phyloP scores from a whole-genome alignment of 2,797 vertebrate species.

The Gastrophryne carolinensis region DNA sequence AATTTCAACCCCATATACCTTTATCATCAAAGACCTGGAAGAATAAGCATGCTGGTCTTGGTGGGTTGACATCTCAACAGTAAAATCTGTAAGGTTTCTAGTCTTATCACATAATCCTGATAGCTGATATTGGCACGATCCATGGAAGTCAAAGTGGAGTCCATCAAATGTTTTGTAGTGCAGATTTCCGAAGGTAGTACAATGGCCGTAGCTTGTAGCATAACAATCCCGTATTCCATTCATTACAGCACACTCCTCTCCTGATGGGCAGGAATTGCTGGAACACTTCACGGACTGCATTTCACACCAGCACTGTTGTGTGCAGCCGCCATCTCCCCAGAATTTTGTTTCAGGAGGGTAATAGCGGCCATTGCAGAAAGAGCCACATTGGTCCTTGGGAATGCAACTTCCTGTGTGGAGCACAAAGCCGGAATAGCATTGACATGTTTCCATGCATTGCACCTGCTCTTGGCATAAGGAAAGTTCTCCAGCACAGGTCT shows the following conservation, averaged over 20 bases:
- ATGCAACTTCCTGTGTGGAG: slow-evolving; percentile 71
- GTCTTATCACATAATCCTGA: slow-evolving; percentile 63
- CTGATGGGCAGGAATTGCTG: slow-evolving; percentile 59
- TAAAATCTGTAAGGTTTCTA: slow-evolving; percentile 1
- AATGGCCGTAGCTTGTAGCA: slow-evolving; percentile 61
- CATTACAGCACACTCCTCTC: slow-evolving; percentile 63
- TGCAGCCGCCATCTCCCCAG: slow-evolving; percentile 71
- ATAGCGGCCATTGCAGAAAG: slow-evolving; percentile 68
- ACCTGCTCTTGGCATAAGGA: slow-evolving; percentile 55
- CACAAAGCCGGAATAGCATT: slow-evolving; percentile 70
- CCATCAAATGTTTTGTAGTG: slow-evolving; percentile 74
- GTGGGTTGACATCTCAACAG: background rate
- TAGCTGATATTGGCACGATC: slow-evolving; percentile 70
- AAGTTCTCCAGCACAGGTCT: slow-evolving; percentile 65
- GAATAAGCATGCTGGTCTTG: background rate
- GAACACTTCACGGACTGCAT: slow-evolving; percentile 64
- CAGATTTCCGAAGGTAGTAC: slow-evolving; percentile 70
- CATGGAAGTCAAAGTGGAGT: slow-evolving; percentile 68
- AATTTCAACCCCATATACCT: background rate
- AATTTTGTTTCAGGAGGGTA: slow-evolving; percentile 68
- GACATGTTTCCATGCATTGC: slow-evolving; percentile 74
- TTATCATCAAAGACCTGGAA: slow-evolving; percentile 10
- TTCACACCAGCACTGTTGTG: slow-evolving; percentile 69
- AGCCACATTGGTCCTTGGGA: slow-evolving; percentile 68
- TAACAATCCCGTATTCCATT: slow-evolving; percentile 64